Conservation (phyloP, 2,113 vertebrate species). For the Lucifuga dentata region DNA sequence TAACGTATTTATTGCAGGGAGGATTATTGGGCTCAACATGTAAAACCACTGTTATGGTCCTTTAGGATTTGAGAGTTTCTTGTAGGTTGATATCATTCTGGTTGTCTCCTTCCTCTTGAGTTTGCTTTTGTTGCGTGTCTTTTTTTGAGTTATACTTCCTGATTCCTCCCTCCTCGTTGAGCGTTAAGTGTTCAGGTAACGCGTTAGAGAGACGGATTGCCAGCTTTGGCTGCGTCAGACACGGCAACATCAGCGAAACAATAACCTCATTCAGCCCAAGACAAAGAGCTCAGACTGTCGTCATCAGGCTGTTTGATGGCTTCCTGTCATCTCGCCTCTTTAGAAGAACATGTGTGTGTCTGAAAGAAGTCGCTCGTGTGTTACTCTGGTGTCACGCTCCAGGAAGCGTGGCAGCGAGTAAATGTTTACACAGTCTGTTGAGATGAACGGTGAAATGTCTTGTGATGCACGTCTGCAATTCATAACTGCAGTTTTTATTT, state of each 20-base stretch:
- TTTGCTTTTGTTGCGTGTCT: not conserved
- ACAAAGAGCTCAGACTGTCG: conserved; percentile 32
- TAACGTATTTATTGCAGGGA: too few relatives aligned
- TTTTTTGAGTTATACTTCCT: not conserved
- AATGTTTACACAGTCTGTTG: conserved; percentile 16
- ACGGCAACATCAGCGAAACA: not conserved
- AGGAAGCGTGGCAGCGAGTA: conserved; percentile 56
- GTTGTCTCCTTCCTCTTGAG: not conserved
- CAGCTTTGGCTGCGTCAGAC: not conserved
- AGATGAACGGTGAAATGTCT: conserved; percentile 16
- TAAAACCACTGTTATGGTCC: too few relatives aligned
- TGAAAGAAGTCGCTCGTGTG: conserved; percentile 25
- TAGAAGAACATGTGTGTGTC: conserved; percentile 11
- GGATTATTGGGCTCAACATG: too few relatives aligned
- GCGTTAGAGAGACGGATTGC: not conserved
- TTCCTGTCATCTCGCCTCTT: conserved; percentile 38
- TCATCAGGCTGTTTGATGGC: conserved; percentile 21
- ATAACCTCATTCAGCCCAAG: conserved; percentile 7
- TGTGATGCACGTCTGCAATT: not conserved
- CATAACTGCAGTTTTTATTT: too few relatives aligned
- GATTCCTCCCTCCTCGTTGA: not conserved
- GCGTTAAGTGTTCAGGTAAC: not conserved
- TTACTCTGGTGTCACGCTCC: conserved; percentile 37
- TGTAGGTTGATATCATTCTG: too few relatives aligned
- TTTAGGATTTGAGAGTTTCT: too few relatives aligned